Conservation (phyloP, 2,797 vertebrate genomes). For the Phataginus tricuspis region DNA sequence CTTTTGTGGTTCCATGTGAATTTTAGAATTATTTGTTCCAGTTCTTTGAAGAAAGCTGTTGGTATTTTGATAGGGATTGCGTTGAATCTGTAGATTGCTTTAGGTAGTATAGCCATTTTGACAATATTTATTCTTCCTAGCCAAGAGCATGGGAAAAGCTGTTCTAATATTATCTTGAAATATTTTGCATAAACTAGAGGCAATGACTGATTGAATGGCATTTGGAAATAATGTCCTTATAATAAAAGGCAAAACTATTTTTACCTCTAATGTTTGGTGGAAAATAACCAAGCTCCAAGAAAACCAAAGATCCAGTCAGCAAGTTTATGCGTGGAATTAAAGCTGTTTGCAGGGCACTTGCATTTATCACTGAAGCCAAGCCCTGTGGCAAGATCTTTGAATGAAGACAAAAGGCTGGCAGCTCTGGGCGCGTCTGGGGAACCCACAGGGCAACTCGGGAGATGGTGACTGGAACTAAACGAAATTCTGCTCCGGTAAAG, state of each 20-base stretch:
- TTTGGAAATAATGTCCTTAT: conserved; percentile 54
- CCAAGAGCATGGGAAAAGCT: background rate
- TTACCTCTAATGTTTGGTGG: background rate
- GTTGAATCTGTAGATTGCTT: no score
- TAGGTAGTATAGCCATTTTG: no score
- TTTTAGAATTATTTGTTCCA: no score
- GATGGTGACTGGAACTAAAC: accelerated
- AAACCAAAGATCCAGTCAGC: background rate
- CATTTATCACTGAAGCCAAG: background rate
- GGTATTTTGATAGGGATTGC: no score
- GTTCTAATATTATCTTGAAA: background rate
- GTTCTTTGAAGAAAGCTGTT: no score
- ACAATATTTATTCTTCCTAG: no score
- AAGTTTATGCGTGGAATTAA: background rate
- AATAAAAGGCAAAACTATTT: conserved; percentile 25
- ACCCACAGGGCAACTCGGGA: background rate
- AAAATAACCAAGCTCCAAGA: background rate
- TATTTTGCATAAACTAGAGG: background rate
- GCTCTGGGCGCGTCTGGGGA: background rate
- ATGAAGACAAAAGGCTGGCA: background rate
- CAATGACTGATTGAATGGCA: background rate
- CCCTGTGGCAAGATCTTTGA: accelerated
- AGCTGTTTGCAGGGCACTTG: background rate
- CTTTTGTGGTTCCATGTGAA: no score
- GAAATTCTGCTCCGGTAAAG: background rate